Conservation (phyloP, 2,113 vertebrate species). For the Lampris megalopsis region DNA sequence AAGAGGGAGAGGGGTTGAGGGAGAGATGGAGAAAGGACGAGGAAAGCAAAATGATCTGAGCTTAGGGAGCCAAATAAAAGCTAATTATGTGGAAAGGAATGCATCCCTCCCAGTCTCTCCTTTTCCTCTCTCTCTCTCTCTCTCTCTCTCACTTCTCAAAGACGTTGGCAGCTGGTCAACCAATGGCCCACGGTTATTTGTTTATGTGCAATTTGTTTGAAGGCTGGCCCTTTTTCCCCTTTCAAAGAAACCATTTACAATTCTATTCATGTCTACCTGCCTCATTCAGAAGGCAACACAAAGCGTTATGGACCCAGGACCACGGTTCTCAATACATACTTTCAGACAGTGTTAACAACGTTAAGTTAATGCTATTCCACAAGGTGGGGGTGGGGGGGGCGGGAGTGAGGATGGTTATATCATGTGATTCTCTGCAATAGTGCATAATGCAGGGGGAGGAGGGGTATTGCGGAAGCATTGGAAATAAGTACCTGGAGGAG, state of each 20-base stretch:
- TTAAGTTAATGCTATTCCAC: slow-evolving; percentile 33
- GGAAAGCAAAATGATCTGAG: slow-evolving; percentile 43
- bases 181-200: slow-evolving; percentile 63
- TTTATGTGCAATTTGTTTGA: slow-evolving; percentile 71
- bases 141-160: slow-evolving; percentile 40
- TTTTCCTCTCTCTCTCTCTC: slow-evolving; percentile 24
- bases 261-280: slow-evolving; percentile 73
- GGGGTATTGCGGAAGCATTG: slow-evolving; percentile 5
- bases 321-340: slow-evolving; percentile 22
- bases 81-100: slow-evolving; percentile 70
- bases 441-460: slow-evolving; percentile 25
- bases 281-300: slow-evolving; percentile 42
- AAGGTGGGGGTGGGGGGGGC: not conserved
- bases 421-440: slow-evolving; percentile 14
- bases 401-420: slow-evolving; percentile 16
- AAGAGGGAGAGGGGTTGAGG: slow-evolving; percentile 11
- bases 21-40: slow-evolving; percentile 35
- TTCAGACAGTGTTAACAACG: slow-evolving; percentile 40
- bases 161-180: slow-evolving; percentile 53
- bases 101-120: slow-evolving; percentile 30
- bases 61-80: slow-evolving; percentile 54
- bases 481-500: not conserved
- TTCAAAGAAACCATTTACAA: slow-evolving; percentile 66
- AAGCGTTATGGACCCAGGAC: slow-evolving; percentile 27
- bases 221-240: slow-evolving; percentile 56